Evolutionary conservation across 2,113 vertebrate species (phyloP).

Genomic region (Cercopithecus mona): DNA sequence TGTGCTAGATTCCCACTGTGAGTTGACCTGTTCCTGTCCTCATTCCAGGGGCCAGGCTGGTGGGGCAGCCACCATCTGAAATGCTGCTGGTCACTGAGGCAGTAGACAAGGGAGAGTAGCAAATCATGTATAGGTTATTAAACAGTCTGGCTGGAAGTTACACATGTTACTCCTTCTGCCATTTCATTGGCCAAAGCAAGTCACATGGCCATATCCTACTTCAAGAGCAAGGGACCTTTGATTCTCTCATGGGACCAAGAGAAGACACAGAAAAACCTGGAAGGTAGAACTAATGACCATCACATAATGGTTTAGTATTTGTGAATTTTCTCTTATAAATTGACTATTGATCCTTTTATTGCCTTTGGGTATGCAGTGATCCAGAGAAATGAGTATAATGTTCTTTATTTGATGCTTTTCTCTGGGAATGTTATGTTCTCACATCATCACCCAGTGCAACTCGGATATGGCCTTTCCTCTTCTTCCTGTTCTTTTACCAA

Average conservation of each 20-base stretch:
- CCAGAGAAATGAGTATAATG: background rate
- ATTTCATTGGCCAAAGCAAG: background rate
- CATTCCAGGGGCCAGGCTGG: background rate
- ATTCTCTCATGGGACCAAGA: background rate
- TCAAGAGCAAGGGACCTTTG: background rate
- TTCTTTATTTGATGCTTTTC: background rate
- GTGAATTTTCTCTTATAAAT: background rate
- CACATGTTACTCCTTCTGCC: background rate
- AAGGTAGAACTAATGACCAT: background rate
- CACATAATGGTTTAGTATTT: background rate
- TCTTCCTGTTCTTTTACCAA: background rate
- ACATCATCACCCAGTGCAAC: background rate
- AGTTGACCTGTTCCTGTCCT: background rate
- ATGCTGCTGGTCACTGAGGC: background rate
- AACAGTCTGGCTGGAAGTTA: background rate
- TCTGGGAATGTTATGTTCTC: background rate
- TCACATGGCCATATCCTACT: background rate
- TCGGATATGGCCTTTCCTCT: background rate
- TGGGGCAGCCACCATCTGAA: background rate
- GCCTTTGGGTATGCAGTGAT: background rate
- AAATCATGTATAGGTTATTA: background rate
- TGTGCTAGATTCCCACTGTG: background rate
- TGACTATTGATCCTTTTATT: background rate
- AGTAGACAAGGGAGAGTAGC: background rate
- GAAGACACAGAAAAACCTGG: background rate